A percentile compares a stretch with the other conserved stretches of the same genome.
These are phyloP conservation scores for Pseudobourletiella spinata DNA, from an alignment of 1,140 invertebrate species.

Conservation along the genomic window DNA sequence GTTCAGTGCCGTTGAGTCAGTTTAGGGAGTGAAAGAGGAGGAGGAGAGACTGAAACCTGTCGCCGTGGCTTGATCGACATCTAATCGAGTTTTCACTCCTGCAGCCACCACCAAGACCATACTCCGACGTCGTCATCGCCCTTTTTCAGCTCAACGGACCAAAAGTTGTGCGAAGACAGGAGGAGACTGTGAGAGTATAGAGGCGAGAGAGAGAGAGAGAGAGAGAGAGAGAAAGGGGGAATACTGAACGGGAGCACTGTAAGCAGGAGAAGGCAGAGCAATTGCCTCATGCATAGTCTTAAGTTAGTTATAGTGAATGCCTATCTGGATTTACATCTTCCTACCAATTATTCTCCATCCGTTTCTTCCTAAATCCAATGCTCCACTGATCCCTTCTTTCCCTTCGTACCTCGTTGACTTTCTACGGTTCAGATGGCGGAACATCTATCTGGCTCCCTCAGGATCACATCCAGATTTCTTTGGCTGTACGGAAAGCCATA, in stretches of 20 bases:
- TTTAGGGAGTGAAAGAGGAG: not conserved
- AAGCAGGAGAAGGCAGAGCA: no score
- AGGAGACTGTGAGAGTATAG: not conserved
- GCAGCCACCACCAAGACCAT: no score
- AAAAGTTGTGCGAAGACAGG: no score
- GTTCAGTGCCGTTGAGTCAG: no score
- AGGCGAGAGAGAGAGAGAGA: not conserved
- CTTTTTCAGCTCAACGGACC: no score
- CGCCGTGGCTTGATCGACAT: slow-evolving; percentile 13
- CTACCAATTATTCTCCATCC: not conserved
- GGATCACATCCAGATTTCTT: not conserved
- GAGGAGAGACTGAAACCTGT: slow-evolving; percentile 7
- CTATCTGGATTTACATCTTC: not conserved
- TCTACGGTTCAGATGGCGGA: not conserved
- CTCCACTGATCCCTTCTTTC: no score
- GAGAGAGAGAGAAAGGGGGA: not conserved
- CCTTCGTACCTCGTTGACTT: not conserved
- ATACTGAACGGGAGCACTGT: not conserved
- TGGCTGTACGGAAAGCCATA: not conserved
- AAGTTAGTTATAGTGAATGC: no score
- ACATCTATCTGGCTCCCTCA: not conserved
- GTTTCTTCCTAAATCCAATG: not conserved
- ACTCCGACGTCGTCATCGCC: no score
- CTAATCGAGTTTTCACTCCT: slow-evolving; percentile 6
- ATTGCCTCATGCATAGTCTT: no score